Percentiles rank a stretch among this genome's conserved stretches.
Evolutionary conservation across 2,888 invertebrate genomes (phyloP).

Genomic region (Agapostemon virescens): DNA sequence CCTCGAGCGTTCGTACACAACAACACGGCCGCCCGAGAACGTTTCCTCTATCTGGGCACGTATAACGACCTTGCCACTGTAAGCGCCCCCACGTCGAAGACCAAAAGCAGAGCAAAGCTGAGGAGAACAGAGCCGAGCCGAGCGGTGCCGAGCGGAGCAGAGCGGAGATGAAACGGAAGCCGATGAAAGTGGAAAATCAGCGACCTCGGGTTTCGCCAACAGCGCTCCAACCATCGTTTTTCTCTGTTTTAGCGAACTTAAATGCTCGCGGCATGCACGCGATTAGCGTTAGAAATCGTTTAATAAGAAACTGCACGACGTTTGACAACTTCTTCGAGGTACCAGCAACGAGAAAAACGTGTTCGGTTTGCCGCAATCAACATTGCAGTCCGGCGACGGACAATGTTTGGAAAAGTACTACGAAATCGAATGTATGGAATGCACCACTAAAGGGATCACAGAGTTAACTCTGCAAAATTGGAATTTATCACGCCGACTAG

Average conservation of each 20-base stretch:
- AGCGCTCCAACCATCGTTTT: not conserved
- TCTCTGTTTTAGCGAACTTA: not conserved
- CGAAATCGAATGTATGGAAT: too few relatives aligned
- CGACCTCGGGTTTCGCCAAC: slow-evolving; percentile 3
- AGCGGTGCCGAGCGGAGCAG: slow-evolving; percentile 9
- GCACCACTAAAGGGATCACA: too few relatives aligned
- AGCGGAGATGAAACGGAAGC: slow-evolving; percentile 57
- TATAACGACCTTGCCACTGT: slow-evolving; percentile 71
- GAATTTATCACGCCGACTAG: too few relatives aligned
- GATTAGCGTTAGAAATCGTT: not conserved
- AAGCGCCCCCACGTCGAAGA: slow-evolving; percentile 63
- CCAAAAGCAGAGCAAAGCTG: slow-evolving; percentile 23
- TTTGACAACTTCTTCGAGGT: not conserved
- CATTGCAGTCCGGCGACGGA: too few relatives aligned
- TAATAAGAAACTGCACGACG: not conserved
- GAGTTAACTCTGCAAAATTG: too few relatives aligned
- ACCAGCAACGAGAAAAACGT: not conserved
- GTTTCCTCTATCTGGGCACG: slow-evolving; percentile 54
- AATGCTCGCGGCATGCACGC: not conserved
- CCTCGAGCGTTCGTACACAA: slow-evolving; percentile 47
- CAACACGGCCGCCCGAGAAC: slow-evolving; percentile 32
- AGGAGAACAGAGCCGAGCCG: not conserved
- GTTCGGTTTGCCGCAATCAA: not conserved
- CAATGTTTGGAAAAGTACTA: too few relatives aligned
- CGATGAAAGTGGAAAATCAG: slow-evolving; percentile 57